Evolutionary conservation across 2,888 invertebrate species (phyloP).

Genomic region (Biston betularia): DNA sequence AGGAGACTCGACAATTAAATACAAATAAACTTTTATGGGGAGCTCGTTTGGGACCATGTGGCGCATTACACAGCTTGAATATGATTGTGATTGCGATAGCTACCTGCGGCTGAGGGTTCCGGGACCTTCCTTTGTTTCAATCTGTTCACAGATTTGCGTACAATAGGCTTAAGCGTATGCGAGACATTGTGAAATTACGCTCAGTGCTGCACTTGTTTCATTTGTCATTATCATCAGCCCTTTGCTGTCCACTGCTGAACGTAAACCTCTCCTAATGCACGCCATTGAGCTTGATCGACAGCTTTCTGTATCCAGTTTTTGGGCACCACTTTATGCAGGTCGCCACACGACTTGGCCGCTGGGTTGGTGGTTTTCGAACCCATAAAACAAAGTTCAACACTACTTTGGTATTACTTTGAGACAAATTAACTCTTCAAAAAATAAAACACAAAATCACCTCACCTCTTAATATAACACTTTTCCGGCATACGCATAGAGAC

Average conservation of each 20-base stretch:
- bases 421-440: too few species aligned
- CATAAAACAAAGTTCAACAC: too few species aligned
- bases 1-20: conserved; percentile 50
- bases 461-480: too few species aligned
- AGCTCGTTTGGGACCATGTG: conserved; percentile 29
- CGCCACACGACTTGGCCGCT: too few species aligned
- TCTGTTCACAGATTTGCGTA: conserved; percentile 3
- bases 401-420: too few species aligned
- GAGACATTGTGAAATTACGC: neutral
- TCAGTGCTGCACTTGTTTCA: neutral
- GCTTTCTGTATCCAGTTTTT: too few species aligned
- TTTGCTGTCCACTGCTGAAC: neutral
- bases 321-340: too few species aligned
- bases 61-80: conserved; percentile 23
- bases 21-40: conserved; percentile 37
- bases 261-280: too few species aligned
- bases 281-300: too few species aligned
- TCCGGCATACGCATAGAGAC: too few species aligned
- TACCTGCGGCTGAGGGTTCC: conserved; percentile 25
- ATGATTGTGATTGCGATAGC: conserved; percentile 24
- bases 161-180: conserved; percentile 6
- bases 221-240: neutral
- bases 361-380: too few species aligned
- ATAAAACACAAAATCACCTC: too few species aligned
- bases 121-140: conserved; percentile 26